These are phyloP conservation scores for Monomorium pharaonis DNA, from an alignment of 1,140 invertebrate genomes.

Conservation along the genomic window DNA sequence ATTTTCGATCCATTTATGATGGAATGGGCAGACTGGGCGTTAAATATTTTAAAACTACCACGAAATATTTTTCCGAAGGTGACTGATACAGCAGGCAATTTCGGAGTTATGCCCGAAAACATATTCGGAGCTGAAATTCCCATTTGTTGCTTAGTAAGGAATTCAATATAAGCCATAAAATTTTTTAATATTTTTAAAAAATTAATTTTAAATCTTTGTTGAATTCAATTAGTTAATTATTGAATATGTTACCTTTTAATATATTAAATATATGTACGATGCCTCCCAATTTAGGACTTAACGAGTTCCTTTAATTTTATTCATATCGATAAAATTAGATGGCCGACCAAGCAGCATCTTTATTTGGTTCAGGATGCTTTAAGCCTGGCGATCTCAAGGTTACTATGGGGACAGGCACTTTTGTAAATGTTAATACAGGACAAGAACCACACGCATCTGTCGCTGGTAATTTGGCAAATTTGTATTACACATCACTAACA, in stretches of 20 bases:
- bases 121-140: slow-evolving; percentile 92
- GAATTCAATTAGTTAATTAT: background rate
- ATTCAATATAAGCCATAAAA: background rate
- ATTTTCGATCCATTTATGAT: slow-evolving; percentile 96
- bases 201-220: background rate
- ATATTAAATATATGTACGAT: background rate
- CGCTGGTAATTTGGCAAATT: slow-evolving; percentile 83
- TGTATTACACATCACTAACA: background rate
- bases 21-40: slow-evolving; percentile 91
- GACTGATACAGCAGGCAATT: slow-evolving; percentile 90
- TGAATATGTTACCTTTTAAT: too few relatives aligned
- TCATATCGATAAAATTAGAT: slow-evolving; percentile 83
- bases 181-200: too few relatives aligned
- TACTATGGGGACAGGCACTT: slow-evolving; percentile 97
- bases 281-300: background rate
- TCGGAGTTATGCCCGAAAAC: slow-evolving; percentile 88
- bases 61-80: slow-evolving; percentile 91
- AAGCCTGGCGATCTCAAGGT: slow-evolving; percentile 93
- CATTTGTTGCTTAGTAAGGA: slow-evolving; percentile 91
- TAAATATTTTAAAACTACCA: slow-evolving; percentile 90
- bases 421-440: slow-evolving; percentile 96
- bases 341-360: slow-evolving; percentile 93
- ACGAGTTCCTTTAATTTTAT: background rate
- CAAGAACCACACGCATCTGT: slow-evolving; percentile 91
- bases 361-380: slow-evolving; percentile 96